Conservation (phyloP, 2,113 vertebrate species). For the Podarcis muralis region DNA sequence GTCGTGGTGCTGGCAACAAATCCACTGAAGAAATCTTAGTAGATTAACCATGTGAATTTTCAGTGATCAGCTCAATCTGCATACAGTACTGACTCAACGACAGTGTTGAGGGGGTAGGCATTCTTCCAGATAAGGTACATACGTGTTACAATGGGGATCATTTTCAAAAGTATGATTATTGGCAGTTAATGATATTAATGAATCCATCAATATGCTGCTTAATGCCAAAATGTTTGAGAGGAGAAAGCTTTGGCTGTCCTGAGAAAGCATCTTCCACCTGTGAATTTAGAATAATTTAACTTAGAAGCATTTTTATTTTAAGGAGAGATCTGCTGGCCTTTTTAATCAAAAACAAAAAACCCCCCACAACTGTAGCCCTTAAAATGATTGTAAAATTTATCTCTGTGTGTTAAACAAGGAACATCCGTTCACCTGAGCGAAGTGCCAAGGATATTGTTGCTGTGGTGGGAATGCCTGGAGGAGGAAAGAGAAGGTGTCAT, state of each 20-base stretch:
- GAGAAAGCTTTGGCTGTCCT: neutral
- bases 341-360: neutral
- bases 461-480: constrained; percentile 44
- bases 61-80: neutral
- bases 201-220: too few relatives aligned
- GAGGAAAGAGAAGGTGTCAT: neutral
- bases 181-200: too few relatives aligned
- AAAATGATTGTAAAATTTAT: too few relatives aligned
- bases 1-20: too few relatives aligned
- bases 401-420: neutral
- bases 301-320: neutral
- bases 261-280: neutral
- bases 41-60: neutral
- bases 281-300: neutral
- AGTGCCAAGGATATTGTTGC: constrained; percentile 47
- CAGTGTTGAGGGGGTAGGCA: neutral
- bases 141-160: neutral
- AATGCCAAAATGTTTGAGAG: neutral
- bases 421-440: constrained; percentile 38
- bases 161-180: neutral
- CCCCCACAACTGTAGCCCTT: neutral
- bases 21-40: neutral
- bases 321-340: neutral
- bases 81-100: neutral
- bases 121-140: neutral